Evolutionary conservation across 1,140 invertebrate species (phyloP), one percentile per base, ranked within the genome.

Genomic region (Anoplophora glabripennis): DNA sequence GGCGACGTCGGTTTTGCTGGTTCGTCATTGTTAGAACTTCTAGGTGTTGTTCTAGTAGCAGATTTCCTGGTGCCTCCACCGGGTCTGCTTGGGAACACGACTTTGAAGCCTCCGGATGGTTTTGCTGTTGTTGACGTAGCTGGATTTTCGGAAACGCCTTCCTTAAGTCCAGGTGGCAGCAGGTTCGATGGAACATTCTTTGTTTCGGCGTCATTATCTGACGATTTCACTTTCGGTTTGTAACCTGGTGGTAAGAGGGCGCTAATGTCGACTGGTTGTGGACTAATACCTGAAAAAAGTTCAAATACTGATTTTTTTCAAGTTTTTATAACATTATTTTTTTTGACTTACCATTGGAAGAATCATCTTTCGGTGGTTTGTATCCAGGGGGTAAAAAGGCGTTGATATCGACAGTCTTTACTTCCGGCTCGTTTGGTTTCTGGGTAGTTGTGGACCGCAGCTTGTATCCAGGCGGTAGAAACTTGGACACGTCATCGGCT

Each of bases 71-170:
- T 53, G 14, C 64, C 79, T n/a, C 86, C 85, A 41, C 89, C 88
- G 33, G 88, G 85, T 71, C 88, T 80, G 57, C 87, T 90, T 7
- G 90, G 89, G 63, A 92, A 92, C 2, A 91, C 87, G 8, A 91
- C 72, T 75, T 90, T 90, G 10, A 84, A 77, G 28, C 80, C 79
- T 33, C 77, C 77, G 18, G 79, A 76, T 1, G 78, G 77, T 4
- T 78, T 72, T 38, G 75, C 68, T 11, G 69, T 64, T n/a, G 71
- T 54, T 21, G 70, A 63, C 10, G 71, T 60, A 42, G 72, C 53
- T 1, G 67, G 60, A 15, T 48, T 64, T 53, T 36, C 68, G 58
- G 59, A 49, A 68, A 78, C 86, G n/a, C 81, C n/a, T n/a, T n/a
- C n/a, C n/a, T n/a, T n/a, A n/a, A n/a, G n/a, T n/a, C n/a, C 84